Conservation (phyloP, 2,113 vertebrate species). For the Greenwoodochromis staneri region DNA sequence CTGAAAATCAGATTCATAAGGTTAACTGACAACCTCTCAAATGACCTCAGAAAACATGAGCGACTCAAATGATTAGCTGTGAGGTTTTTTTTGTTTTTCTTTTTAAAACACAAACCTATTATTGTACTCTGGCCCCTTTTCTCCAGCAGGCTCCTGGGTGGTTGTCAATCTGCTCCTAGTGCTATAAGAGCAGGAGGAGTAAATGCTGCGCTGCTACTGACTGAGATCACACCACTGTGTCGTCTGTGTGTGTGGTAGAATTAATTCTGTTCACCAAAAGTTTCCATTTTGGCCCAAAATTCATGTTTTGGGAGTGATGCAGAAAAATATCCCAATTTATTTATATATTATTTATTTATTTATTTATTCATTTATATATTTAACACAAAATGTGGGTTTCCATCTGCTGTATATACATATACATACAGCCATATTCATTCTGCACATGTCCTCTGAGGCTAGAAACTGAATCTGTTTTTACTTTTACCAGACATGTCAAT, state of each 20-base stretch:
- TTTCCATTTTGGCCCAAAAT: background rate
- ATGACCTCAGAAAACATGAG: background rate
- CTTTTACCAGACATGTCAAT: background rate
- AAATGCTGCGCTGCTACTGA: background rate
- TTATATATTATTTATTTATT: background rate
- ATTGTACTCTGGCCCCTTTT: background rate
- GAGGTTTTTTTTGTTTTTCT: rapidly evolving
- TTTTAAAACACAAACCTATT: background rate
- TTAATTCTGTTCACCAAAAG: background rate
- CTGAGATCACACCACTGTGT: background rate
- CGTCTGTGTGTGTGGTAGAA: background rate
- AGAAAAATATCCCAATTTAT: background rate
- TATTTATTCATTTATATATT: background rate
- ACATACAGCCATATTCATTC: background rate
- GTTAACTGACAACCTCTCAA: background rate
- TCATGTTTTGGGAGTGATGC: background rate
- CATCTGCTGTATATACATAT: background rate
- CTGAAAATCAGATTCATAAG: background rate
- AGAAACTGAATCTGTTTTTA: background rate
- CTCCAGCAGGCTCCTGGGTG: background rate
- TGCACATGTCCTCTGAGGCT: background rate
- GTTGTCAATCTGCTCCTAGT: background rate
- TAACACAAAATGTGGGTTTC: background rate
- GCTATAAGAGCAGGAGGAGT: background rate
- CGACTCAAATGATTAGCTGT: background rate